These are phyloP conservation scores for Perognathus longimembris DNA, from an alignment of 2,113 vertebrate genomes.

Conservation along the genomic window DNA sequence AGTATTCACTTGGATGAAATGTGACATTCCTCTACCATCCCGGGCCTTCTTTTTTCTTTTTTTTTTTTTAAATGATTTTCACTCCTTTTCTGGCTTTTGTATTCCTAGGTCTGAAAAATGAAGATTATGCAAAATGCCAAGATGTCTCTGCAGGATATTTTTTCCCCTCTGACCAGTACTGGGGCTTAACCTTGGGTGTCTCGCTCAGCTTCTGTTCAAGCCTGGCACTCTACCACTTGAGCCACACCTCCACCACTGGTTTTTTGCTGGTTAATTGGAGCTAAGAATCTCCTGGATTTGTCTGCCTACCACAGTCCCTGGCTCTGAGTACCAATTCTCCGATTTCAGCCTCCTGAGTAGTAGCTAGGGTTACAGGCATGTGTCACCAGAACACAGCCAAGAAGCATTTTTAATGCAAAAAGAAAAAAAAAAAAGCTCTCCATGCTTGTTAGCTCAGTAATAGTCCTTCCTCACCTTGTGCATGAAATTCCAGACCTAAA, in stretches of 20 bases:
- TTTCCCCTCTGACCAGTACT: too few relatives aligned
- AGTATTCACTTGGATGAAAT: neutral
- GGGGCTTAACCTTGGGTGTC: too few relatives aligned
- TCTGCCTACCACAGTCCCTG: too few relatives aligned
- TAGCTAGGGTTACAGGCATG: too few relatives aligned
- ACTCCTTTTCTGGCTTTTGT: neutral
- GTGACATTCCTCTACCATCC: constrained; percentile 32
- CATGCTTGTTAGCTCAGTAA: constrained; percentile 25
- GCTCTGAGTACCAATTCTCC: too few relatives aligned
- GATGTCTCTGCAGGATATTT: neutral
- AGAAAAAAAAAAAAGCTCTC: neutral
- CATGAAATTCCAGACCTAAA: constrained; percentile 36
- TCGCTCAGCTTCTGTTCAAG: too few relatives aligned
- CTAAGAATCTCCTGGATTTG: too few relatives aligned
- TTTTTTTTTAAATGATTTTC: neutral
- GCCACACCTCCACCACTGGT: too few relatives aligned
- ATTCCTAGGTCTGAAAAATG: constrained; percentile 55
- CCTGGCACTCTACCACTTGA: too few relatives aligned
- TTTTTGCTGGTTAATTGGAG: too few relatives aligned
- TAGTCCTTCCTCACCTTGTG: neutral
- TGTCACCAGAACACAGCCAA: neutral
- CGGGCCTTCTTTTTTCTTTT: neutral
- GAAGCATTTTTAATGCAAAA: constrained; percentile 49
- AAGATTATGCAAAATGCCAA: constrained; percentile 49
- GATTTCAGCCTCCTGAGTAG: too few relatives aligned